These are phyloP conservation scores for Ceratotherium simum DNA, from an alignment of 2,113 vertebrate genomes.

Conservation along the genomic window DNA sequence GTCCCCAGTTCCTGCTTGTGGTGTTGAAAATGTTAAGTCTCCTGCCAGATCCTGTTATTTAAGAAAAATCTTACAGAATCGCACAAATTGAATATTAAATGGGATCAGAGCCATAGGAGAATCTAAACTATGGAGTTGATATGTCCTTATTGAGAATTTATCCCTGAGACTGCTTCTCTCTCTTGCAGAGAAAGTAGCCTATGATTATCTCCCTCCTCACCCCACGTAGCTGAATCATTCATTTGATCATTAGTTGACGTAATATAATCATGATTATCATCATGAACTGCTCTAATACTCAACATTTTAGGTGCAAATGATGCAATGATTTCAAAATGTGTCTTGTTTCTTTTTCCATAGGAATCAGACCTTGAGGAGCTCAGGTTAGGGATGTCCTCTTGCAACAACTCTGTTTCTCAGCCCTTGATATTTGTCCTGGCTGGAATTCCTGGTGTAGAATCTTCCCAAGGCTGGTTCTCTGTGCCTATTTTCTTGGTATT, in stretches of 20 bases:
- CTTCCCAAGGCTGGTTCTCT: conserved; percentile 65
- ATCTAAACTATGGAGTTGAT: neutral
- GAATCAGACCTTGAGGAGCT: conserved; percentile 9
- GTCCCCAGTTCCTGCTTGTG: neutral
- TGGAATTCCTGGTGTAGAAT: conserved; percentile 75
- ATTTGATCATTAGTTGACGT: neutral
- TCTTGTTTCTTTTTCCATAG: conserved; percentile 46
- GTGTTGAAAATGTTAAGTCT: neutral
- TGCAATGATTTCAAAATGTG: neutral
- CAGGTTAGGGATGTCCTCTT: conserved; percentile 42
- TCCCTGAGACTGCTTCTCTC: neutral
- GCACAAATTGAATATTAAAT: neutral
- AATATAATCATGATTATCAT: neutral
- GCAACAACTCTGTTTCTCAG: conserved; percentile 64
- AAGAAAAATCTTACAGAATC: neutral
- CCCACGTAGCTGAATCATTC: neutral
- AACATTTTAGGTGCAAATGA: neutral
- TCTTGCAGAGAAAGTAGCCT: neutral
- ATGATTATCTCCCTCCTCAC: neutral
- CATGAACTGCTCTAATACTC: neutral
- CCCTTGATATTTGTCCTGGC: conserved; percentile 65
- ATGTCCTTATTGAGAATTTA: neutral
- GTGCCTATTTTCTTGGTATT: conserved; percentile 71
- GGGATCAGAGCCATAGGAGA: neutral
- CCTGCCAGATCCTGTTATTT: neutral